A percentile compares a stretch with the other conserved stretches of the same genome.
phyloP scores from a whole-genome alignment of 2,888 invertebrate species.

The Acleris cristana region DNA sequence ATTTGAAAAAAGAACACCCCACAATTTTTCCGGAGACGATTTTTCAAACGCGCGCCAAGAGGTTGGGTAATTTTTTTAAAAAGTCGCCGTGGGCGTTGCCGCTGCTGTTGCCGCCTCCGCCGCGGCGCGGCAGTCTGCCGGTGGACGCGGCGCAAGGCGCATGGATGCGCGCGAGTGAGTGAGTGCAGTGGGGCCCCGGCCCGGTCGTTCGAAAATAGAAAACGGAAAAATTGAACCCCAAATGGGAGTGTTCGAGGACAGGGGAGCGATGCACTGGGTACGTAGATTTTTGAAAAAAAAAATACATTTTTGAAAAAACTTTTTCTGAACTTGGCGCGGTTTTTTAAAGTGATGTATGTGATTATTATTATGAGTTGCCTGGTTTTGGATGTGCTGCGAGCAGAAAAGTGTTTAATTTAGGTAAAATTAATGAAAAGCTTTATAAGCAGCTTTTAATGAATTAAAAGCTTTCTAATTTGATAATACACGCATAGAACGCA shows the following conservation, averaged over 20 bases:
- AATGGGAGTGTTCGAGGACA: constrained; percentile 97
- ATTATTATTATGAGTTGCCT: neutral
- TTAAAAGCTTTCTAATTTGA: no score
- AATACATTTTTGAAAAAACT: neutral
- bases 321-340: neutral
- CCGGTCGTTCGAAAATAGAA: constrained; percentile 79
- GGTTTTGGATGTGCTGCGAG: no score
- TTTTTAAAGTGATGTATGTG: neutral
- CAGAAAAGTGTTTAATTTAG: no score
- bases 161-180: constrained; percentile 72
- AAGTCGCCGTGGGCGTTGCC: constrained; percentile 30
- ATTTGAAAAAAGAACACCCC: no score
- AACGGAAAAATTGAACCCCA: constrained; percentile 85
- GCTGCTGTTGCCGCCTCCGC: constrained; percentile 37
- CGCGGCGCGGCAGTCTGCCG: constrained; percentile 63
- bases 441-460: no score
- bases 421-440: no score
- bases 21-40: neutral
- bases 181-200: constrained; percentile 79
- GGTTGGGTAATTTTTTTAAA: neutral
- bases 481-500: no score
- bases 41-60: neutral
- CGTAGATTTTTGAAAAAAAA: constrained; percentile 57
- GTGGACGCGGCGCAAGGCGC: constrained; percentile 73
- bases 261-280: constrained; percentile 96